phyloP scores from a whole-genome alignment of 2,113 vertebrate species.

The Tragulus kanchil region DNA sequence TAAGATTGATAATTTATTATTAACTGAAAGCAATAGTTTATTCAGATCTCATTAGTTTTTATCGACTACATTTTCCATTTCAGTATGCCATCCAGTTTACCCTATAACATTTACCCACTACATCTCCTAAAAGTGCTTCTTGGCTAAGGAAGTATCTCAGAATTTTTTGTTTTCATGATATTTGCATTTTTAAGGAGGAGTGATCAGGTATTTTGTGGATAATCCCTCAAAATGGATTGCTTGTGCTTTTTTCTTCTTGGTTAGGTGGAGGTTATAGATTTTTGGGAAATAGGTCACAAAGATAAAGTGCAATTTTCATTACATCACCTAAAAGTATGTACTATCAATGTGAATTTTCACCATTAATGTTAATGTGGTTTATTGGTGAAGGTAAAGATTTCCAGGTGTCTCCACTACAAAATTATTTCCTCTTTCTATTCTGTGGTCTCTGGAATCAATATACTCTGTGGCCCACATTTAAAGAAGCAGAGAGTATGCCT shows the following conservation, averaged over 20 bases:
- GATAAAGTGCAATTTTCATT: background rate
- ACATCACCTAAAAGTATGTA: background rate
- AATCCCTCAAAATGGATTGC: background rate
- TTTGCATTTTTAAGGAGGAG: background rate
- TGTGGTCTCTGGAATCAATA: background rate
- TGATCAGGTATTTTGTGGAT: background rate
- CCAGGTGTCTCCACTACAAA: background rate
- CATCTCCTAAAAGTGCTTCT: background rate
- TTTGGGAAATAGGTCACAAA: background rate
- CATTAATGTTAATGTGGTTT: background rate
- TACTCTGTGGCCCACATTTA: background rate
- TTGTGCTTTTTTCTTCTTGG: background rate
- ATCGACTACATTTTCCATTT: background rate
- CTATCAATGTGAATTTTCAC: background rate
- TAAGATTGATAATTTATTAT: background rate
- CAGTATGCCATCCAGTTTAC: background rate
- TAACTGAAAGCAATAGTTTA: background rate
- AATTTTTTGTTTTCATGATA: background rate
- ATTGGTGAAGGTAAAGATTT: background rate
- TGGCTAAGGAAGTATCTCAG: no score
- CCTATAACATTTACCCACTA: background rate
- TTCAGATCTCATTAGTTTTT: background rate
- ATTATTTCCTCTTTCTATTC: background rate
- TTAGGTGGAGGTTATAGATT: background rate
- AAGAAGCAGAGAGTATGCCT: background rate